Conservation (phyloP, 2,888 invertebrate genomes). For the Cacoxenus indagator region DNA sequence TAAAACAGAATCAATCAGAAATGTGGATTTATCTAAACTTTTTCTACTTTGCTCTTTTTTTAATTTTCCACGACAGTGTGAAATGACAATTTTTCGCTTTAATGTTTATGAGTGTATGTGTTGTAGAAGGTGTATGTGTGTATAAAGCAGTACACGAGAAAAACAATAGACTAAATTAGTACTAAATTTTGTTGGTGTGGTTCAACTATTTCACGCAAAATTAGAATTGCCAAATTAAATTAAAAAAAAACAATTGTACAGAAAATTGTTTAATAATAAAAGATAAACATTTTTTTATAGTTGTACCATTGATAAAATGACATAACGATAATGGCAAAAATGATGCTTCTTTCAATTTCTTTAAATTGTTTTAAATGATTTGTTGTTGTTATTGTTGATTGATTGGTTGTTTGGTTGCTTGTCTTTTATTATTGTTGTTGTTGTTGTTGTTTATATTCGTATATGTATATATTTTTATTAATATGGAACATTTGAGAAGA, state of each 20-base stretch:
- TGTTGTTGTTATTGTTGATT: constrained; percentile 28
- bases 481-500: constrained; percentile 98
- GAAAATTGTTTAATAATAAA: neutral
- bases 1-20: neutral
- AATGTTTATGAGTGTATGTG: constrained; percentile 29
- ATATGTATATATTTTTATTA: constrained; percentile 69
- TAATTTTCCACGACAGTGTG: constrained; percentile 45
- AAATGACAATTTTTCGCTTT: constrained; percentile 49
- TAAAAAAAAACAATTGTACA: constrained; percentile 44
- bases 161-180: neutral
- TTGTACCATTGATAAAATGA: neutral
- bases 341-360: constrained; percentile 31
- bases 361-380: constrained; percentile 26
- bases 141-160: neutral
- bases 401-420: constrained; percentile 23
- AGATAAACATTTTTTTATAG: neutral
- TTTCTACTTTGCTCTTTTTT: constrained; percentile 24
- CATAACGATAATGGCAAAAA: constrained; percentile 59
- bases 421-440: constrained; percentile 27
- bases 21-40: neutral
- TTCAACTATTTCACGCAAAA: constrained; percentile 27
- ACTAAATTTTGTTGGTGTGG: neutral
- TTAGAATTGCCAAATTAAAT: constrained; percentile 50
- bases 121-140: constrained; percentile 32
- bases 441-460: constrained; percentile 6